Percentiles rank a stretch among this genome's conserved stretches.
These are phyloP conservation scores for Menidia menidia DNA, from an alignment of 2,797 vertebrate species.

Conservation along the genomic window DNA sequence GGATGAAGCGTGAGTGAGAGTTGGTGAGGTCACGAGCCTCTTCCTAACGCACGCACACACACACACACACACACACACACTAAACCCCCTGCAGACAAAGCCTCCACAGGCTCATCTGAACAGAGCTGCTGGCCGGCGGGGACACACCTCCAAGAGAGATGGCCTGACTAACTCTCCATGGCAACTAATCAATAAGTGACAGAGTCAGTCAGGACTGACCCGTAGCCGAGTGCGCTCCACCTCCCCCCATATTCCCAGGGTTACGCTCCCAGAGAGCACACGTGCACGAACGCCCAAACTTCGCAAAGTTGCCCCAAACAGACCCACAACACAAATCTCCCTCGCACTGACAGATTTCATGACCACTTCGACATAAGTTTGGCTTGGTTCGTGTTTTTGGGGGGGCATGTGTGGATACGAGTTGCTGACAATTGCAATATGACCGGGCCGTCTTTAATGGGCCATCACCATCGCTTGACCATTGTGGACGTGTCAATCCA, in stretches of 20 bases:
- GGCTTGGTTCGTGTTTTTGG: background rate
- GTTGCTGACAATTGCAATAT: slow-evolving; percentile 66
- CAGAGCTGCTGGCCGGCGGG: slow-evolving; percentile 82
- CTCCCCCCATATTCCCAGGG: slow-evolving; percentile 78
- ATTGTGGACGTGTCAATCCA: slow-evolving; percentile 84
- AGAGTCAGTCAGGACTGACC: slow-evolving; percentile 85
- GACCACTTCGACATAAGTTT: background rate
- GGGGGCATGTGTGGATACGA: slow-evolving; percentile 24
- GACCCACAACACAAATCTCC: slow-evolving; percentile 25
- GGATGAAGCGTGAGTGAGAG: slow-evolving; percentile 62
- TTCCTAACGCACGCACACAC: slow-evolving; percentile 28
- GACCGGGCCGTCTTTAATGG: slow-evolving; percentile 60
- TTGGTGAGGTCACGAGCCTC: slow-evolving; percentile 56
- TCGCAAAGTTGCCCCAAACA: slow-evolving; percentile 34
- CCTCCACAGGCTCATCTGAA: slow-evolving; percentile 85
- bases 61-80: slow-evolving; percentile 45
- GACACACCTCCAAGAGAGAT: slow-evolving; percentile 88
- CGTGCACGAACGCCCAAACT: slow-evolving; percentile 28
- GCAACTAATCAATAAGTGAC: slow-evolving; percentile 97
- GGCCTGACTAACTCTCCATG: slow-evolving; percentile 92
- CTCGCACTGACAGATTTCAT: background rate
- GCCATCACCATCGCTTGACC: slow-evolving; percentile 40
- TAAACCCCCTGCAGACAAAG: slow-evolving; percentile 74
- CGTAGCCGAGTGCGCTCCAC: slow-evolving; percentile 56
- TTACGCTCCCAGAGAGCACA: slow-evolving; percentile 67